Evolutionary conservation across 1,140 invertebrate genomes (phyloP).

Genomic region (Adelges cooleyi): DNA sequence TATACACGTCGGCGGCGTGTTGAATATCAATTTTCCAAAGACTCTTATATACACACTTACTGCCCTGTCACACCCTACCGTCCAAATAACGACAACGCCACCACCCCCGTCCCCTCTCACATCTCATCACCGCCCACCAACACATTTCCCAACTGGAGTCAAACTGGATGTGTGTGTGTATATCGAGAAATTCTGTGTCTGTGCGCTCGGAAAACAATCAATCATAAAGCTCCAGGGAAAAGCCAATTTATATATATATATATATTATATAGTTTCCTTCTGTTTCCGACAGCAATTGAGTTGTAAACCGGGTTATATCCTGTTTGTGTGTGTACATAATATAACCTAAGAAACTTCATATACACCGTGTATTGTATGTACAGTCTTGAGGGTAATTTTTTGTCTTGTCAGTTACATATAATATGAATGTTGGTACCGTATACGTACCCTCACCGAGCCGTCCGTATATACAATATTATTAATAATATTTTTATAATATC

Average conservation of each 20-base stretch:
- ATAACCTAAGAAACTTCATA: background rate
- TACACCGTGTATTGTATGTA: too few species aligned
- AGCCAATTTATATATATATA: background rate
- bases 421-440: too few species aligned
- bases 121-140: background rate
- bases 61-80: too few species aligned
- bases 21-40: constrained; percentile 12
- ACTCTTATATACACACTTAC: too few species aligned
- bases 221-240: constrained; percentile 27
- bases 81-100: background rate
- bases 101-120: background rate
- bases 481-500: background rate
- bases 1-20: background rate
- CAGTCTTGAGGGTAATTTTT: too few species aligned
- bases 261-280: constrained; percentile 12
- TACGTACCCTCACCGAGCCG: background rate
- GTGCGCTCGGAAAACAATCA: constrained; percentile 11
- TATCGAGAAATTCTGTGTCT: too few species aligned
- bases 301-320: background rate
- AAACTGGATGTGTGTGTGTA: too few species aligned
- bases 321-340: background rate
- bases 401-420: too few species aligned
- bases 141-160: background rate
- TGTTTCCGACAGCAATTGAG: constrained; percentile 24
- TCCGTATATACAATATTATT: background rate